Conservation (phyloP, 2,888 invertebrate species). For the Charanyca ferruginea region DNA sequence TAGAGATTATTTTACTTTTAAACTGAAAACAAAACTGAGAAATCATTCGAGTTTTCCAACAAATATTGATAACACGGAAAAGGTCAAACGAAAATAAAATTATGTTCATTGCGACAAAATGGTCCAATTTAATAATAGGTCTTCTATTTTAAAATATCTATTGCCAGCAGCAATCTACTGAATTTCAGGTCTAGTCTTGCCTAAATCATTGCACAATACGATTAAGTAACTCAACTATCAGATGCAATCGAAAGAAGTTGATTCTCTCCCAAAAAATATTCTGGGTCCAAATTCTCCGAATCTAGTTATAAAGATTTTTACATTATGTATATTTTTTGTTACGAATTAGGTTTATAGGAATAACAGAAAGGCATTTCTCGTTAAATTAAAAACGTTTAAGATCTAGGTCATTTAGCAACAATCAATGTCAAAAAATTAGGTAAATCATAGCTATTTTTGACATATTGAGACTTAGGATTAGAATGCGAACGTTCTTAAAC, state of each 20-base stretch:
- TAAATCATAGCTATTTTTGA: too few relatives aligned
- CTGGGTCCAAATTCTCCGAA: background rate
- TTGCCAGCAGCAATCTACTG: background rate
- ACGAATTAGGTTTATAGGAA: too few relatives aligned
- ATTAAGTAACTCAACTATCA: background rate
- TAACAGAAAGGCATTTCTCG: too few relatives aligned
- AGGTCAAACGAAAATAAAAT: slow-evolving; percentile 44
- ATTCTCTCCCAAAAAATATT: background rate
- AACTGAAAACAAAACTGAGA: slow-evolving; percentile 8
- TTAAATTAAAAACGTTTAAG: too few relatives aligned
- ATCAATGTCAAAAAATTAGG: too few relatives aligned
- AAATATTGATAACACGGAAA: slow-evolving; percentile 30
- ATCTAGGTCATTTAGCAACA: too few relatives aligned
- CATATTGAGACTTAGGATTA: too few relatives aligned
- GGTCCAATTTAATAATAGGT: background rate
- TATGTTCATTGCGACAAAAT: slow-evolving; percentile 12
- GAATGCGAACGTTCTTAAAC: too few relatives aligned
- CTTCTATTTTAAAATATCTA: background rate
- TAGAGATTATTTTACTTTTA: slow-evolving; percentile 17
- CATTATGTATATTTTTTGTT: too few relatives aligned
- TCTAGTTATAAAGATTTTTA: background rate
- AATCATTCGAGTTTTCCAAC: slow-evolving; percentile 22
- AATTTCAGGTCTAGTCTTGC: too few relatives aligned
- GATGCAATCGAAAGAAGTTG: background rate
- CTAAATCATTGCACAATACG: background rate